Percentiles rank a stretch among this genome's conserved stretches.
Conservation (phyloP, 2,113 vertebrate genomes). For the Ptilorrhoa leucosticta region DNA sequence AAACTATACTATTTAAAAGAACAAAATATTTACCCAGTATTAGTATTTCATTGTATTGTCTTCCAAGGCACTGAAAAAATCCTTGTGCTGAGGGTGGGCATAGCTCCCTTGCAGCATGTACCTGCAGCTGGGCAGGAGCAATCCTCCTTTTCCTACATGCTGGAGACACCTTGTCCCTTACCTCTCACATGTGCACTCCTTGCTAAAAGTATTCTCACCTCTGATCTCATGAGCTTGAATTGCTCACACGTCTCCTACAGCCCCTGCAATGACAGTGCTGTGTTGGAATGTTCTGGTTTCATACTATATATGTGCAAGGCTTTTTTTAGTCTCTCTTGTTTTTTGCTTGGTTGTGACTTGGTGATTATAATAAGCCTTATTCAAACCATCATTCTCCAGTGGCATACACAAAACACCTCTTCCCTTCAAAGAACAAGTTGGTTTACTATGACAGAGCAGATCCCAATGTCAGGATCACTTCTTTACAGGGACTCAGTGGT, state of each 20-base stretch:
- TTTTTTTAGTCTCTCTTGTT: accelerated
- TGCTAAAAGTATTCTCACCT: not conserved
- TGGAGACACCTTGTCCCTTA: not conserved
- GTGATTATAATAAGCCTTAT: not conserved
- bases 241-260: not conserved
- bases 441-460: not conserved
- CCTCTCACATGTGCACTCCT: not conserved
- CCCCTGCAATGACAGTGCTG: not conserved
- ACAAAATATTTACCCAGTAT: not conserved
- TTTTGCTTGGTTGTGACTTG: not conserved
- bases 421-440: not conserved
- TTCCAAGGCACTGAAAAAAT: not conserved
- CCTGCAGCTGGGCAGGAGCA: not conserved
- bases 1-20: not conserved
- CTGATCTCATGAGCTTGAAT: not conserved
- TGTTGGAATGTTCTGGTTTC: not conserved
- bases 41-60: not conserved
- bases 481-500: not conserved
- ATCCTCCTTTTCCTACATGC: not conserved
- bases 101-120: not conserved
- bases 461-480: not conserved
- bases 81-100: not conserved
- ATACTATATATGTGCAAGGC: accelerated
- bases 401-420: not conserved
- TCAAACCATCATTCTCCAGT: not conserved